Evolutionary conservation across 2,888 invertebrate species (phyloP).

Genomic region (Chrysodeixis includens): DNA sequence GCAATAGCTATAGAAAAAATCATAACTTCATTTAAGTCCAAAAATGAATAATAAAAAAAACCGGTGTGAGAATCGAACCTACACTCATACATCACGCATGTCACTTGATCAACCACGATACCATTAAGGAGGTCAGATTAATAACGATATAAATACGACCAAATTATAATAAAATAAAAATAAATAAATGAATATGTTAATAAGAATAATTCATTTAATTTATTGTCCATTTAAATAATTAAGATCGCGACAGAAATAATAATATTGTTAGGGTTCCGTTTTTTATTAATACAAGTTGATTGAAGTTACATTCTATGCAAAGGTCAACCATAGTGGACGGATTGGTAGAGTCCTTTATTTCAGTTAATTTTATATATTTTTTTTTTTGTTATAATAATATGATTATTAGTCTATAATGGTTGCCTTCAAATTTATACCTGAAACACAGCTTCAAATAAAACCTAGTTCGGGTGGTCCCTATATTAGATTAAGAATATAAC

Average conservation of each 20-base stretch:
- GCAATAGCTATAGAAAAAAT: too few relatives aligned
- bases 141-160: not conserved
- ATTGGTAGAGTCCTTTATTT: too few relatives aligned
- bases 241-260: not conserved
- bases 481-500: too few relatives aligned
- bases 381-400: too few relatives aligned
- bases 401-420: too few relatives aligned
- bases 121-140: not conserved
- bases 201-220: conserved; percentile 2
- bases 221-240: conserved; percentile 19
- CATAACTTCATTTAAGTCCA: not conserved
- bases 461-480: too few relatives aligned
- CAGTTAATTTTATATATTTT: too few relatives aligned
- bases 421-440: too few relatives aligned
- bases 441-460: too few relatives aligned
- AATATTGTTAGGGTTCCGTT: not conserved
- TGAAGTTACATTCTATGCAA: too few relatives aligned
- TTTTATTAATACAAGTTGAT: not conserved
- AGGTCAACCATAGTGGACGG: too few relatives aligned
- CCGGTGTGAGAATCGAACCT: not conserved
- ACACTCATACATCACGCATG: not conserved
- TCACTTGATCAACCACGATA: not conserved
- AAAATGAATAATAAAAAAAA: not conserved
- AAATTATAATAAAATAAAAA: conserved; percentile 4
- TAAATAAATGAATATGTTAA: conserved; percentile 9